Evolutionary conservation across 2,888 invertebrate species (phyloP).

Genomic region (Tricholauxania praeusta): DNA sequence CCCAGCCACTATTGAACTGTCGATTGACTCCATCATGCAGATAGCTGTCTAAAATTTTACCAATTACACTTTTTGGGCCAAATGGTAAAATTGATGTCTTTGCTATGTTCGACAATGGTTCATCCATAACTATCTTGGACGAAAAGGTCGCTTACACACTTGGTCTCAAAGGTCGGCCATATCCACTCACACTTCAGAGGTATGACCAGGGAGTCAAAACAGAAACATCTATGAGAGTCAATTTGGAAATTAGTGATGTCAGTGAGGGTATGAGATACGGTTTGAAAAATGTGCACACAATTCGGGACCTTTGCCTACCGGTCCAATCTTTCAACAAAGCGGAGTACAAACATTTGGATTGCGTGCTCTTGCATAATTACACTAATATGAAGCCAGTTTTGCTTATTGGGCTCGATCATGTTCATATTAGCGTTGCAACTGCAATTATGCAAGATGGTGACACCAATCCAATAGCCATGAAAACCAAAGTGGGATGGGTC

Average conservation of each 20-base stretch:
- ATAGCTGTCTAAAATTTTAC: slow-evolving; percentile 36
- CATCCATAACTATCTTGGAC: slow-evolving; percentile 32
- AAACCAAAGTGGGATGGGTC: no score
- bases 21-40: not conserved
- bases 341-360: slow-evolving; percentile 3
- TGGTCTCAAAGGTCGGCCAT: slow-evolving; percentile 36
- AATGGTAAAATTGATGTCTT: slow-evolving; percentile 9
- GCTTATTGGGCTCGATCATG: not conserved
- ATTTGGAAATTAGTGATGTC: not conserved
- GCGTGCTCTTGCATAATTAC: not conserved
- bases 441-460: no score
- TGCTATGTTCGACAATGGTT: slow-evolving; percentile 41
- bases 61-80: slow-evolving; percentile 32
- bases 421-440: no score
- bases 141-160: slow-evolving; percentile 10
- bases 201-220: not conserved
- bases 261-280: no score
- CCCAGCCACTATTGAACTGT: not conserved
- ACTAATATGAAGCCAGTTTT: not conserved
- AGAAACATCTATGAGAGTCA: not conserved
- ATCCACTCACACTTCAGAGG: slow-evolving; percentile 34
- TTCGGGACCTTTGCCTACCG: no score
- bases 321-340: no score
- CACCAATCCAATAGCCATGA: no score
- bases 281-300: slow-evolving; percentile 11